These are phyloP conservation scores for Callyntrura guangdongensis DNA, from an alignment of 2,888 invertebrate genomes.

Conservation along the genomic window DNA sequence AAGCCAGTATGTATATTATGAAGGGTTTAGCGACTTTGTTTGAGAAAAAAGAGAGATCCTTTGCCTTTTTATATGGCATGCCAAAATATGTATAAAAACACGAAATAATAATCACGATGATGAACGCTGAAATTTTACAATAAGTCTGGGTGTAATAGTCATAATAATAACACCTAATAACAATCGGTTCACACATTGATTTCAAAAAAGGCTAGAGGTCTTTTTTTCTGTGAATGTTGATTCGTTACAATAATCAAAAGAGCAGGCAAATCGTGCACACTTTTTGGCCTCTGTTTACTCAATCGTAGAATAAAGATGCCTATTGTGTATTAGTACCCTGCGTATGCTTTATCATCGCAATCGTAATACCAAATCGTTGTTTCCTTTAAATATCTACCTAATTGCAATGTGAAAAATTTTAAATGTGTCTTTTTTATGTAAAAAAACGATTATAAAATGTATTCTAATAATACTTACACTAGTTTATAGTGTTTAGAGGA, in stretches of 20 bases:
- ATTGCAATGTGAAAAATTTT: too few species aligned
- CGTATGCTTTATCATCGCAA: too few species aligned
- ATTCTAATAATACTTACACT: too few species aligned
- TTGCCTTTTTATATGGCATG: not conserved
- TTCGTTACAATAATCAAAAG: not conserved
- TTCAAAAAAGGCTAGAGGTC: not conserved
- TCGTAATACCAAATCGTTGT: too few species aligned
- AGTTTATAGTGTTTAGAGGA: too few species aligned
- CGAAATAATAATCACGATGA: constrained; percentile 19
- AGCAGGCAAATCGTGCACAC: constrained; percentile 9
- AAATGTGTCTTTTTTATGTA: too few species aligned
- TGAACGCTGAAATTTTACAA: constrained; percentile 33
- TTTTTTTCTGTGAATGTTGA: constrained; percentile 9
- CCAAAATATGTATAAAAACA: not conserved
- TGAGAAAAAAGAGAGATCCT: constrained; percentile 13
- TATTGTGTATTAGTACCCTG: too few species aligned
- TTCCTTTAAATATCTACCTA: too few species aligned
- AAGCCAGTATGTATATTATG: constrained; percentile 64
- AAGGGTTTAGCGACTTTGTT: constrained; percentile 54
- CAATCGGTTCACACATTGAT: not conserved
- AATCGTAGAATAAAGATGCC: too few species aligned
- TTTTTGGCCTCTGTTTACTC: constrained; percentile 25
- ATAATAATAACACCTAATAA: constrained; percentile 2
- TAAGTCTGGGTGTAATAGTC: constrained; percentile 23
- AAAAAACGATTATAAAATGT: too few species aligned